Evolutionary conservation across 2,113 vertebrate genomes (phyloP).

Genomic region (Chaetodon trifascialis): DNA sequence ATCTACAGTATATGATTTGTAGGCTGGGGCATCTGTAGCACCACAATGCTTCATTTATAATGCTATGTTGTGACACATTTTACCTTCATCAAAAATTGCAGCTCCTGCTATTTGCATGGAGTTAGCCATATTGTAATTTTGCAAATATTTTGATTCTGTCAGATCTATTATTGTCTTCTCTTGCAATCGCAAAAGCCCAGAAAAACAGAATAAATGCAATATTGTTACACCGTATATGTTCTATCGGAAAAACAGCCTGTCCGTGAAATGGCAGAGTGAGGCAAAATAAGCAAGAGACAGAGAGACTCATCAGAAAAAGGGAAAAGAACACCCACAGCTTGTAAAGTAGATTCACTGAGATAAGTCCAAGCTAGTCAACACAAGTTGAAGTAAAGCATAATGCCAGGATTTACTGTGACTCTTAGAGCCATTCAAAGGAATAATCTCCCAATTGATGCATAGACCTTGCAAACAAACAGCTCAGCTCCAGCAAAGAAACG

Average conservation of each 20-base stretch:
- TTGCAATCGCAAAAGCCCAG: background rate
- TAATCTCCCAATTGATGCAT: background rate
- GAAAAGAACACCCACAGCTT: background rate
- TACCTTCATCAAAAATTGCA: no score
- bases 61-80: no score
- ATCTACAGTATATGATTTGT: no score
- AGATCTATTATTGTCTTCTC: no score
- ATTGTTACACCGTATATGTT: background rate
- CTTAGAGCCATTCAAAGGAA: slow-evolving; percentile 10
- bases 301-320: background rate
- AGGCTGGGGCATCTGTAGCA: no score
- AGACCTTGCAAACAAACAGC: slow-evolving; percentile 6
- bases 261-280: background rate
- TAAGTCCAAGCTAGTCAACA: slow-evolving; percentile 13
- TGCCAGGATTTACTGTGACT: slow-evolving; percentile 5
- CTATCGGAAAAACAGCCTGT: background rate
- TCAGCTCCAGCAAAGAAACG: background rate
- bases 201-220: slow-evolving; percentile 1
- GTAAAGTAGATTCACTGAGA: slow-evolving; percentile 24
- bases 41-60: no score
- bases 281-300: slow-evolving; percentile 12
- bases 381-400: slow-evolving; percentile 2
- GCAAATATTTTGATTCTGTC: no score
- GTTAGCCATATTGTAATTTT: no score
- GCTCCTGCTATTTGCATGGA: no score